phyloP scores from a whole-genome alignment of 2,888 invertebrate genomes.

The Anagyrus pseudococci region DNA sequence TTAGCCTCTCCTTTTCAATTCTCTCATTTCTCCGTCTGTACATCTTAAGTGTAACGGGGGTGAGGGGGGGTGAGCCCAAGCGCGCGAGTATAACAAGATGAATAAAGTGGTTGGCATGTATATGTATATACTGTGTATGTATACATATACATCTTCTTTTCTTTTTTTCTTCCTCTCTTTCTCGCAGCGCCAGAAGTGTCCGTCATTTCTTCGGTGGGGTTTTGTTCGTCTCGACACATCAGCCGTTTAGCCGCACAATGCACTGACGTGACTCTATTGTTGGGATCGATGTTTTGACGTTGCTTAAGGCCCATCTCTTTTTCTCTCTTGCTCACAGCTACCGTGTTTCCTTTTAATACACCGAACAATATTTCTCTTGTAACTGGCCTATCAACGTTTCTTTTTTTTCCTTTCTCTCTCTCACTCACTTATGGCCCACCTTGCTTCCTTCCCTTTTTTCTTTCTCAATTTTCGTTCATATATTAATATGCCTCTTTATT shows the following conservation, averaged over 20 bases:
- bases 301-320: constrained; percentile 8
- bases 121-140: too few species aligned
- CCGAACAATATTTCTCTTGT: neutral
- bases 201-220: neutral
- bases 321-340: too few species aligned
- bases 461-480: too few species aligned
- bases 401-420: neutral
- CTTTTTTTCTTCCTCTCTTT: neutral
- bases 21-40: neutral
- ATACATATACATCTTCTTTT: constrained; percentile 12
- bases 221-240: neutral
- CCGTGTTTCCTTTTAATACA: too few species aligned
- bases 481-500: too few species aligned
- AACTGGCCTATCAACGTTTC: neutral
- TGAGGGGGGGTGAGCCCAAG: too few species aligned
- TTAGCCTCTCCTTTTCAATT: constrained; percentile 4
- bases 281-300: constrained; percentile 29
- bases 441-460: too few species aligned
- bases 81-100: too few species aligned
- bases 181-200: neutral
- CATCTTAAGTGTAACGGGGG: too few species aligned
- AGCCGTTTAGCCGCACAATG: constrained; percentile 3
- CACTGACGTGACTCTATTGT: constrained; percentile 13
- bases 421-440: too few species aligned
- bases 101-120: too few species aligned